Conservation (phyloP, 2,113 vertebrate genomes). For the Stictonetta naevosa region DNA sequence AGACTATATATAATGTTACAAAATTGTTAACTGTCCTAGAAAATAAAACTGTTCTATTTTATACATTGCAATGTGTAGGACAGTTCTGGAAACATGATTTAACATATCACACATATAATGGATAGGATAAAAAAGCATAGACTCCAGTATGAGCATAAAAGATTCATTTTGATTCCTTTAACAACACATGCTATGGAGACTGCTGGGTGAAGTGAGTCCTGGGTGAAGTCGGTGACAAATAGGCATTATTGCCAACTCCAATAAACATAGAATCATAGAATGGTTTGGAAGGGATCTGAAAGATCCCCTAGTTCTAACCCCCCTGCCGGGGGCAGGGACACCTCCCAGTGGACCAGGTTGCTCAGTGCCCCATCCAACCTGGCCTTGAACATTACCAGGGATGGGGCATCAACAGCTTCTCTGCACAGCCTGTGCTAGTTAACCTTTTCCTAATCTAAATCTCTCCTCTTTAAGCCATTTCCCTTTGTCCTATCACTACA, state of each 20-base stretch:
- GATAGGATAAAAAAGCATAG: neutral
- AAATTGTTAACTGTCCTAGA: neutral
- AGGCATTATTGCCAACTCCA: neutral
- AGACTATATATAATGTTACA: neutral
- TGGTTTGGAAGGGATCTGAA: too few species aligned
- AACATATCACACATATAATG: neutral
- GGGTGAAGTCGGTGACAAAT: neutral
- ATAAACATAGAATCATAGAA: neutral
- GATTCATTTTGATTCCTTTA: neutral
- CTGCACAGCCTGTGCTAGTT: too few species aligned
- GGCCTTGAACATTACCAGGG: too few species aligned
- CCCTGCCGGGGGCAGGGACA: too few species aligned
- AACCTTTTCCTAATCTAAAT: too few species aligned
- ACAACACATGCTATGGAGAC: neutral
- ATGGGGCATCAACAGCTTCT: too few species aligned
- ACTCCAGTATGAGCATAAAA: neutral
- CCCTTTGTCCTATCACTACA: too few species aligned
- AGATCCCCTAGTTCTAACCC: too few species aligned
- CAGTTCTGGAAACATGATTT: neutral
- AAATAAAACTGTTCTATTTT: neutral
- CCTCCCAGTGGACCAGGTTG: too few species aligned
- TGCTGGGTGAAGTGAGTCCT: neutral
- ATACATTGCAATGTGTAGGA: neutral
- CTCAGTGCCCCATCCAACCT: too few species aligned
- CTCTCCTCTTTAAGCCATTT: too few species aligned